Evolutionary conservation across 2,113 vertebrate genomes (phyloP).

Genomic region (Sinocyclocheilus maitianheensis): DNA sequence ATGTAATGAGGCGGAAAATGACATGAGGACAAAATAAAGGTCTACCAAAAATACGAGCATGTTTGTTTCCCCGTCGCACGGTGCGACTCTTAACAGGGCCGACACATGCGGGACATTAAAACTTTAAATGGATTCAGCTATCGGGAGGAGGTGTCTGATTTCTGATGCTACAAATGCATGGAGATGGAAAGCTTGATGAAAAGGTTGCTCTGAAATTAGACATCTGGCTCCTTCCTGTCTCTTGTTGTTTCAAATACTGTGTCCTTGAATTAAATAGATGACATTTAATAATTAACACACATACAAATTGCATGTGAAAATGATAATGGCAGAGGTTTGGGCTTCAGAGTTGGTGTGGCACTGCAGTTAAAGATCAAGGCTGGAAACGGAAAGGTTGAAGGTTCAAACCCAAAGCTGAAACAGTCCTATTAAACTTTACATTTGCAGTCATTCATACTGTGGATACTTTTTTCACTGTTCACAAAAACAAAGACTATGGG

Average conservation of each 20-base stretch:
- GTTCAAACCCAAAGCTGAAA: background rate
- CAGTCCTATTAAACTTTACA: background rate
- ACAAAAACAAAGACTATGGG: background rate
- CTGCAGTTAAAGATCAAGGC: no score
- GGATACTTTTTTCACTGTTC: background rate
- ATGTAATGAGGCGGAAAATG: conserved; percentile 39
- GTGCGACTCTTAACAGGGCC: background rate
- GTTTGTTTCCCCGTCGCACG: conserved; percentile 37
- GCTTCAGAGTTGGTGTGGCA: background rate
- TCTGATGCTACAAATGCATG: conserved; percentile 51
- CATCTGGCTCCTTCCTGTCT: conserved; percentile 32
- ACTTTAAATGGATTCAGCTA: conserved; percentile 44
- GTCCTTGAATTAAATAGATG: conserved; percentile 51
- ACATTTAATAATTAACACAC: background rate
- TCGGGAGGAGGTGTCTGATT: conserved; percentile 62
- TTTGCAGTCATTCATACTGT: background rate
- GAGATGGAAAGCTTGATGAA: conserved; percentile 59
- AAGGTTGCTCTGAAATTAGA: conserved; percentile 71
- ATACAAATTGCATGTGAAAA: background rate
- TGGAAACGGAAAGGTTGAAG: background rate
- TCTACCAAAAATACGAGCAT: conserved; percentile 61
- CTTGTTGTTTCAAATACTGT: conserved; percentile 38
- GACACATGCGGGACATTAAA: conserved; percentile 30
- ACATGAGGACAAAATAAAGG: conserved; percentile 56
- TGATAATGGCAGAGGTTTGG: background rate